Percentiles rank a stretch among this genome's conserved stretches.
Conservation (phyloP, 2,113 vertebrate genomes). For the Coracopsis vasa region DNA sequence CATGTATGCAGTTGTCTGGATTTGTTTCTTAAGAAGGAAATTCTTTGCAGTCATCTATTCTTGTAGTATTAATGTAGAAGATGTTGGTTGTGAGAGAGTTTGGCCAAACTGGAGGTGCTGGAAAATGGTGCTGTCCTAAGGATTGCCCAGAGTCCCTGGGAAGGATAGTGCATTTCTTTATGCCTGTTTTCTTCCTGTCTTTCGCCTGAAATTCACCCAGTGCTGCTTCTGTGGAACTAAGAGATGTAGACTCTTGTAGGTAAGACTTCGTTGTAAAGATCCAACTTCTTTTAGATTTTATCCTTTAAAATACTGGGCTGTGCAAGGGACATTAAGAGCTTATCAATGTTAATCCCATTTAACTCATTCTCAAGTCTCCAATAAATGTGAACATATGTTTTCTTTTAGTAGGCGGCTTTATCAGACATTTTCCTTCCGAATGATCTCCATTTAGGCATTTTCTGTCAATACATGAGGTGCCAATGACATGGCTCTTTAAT, state of each 20-base stretch:
- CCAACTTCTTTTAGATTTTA: not conserved
- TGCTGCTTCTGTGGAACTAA: not conserved
- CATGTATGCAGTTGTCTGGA: not conserved
- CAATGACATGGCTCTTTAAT: not conserved
- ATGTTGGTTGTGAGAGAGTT: not conserved
- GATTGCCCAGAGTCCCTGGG: not conserved
- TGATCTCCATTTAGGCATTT: not conserved
- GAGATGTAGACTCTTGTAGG: not conserved
- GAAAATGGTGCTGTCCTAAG: not conserved
- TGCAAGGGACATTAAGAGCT: not conserved
- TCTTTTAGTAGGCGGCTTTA: not conserved
- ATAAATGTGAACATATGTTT: not conserved
- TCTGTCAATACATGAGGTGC: not conserved
- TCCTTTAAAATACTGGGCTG: not conserved
- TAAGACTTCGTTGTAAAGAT: not conserved
- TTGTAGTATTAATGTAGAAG: not conserved
- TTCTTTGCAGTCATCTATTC: not conserved
- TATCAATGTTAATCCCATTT: not conserved
- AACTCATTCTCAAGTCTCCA: not conserved
- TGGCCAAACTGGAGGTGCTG: not conserved
- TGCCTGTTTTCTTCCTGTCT: not conserved
- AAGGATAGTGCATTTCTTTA: not conserved
- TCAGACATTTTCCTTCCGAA: not conserved
- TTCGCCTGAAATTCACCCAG: not conserved
- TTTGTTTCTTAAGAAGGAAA: not conserved